Base-by-base conservation (phyloP, 2,113 vertebrate species). In the Mirza zaza region DNA sequence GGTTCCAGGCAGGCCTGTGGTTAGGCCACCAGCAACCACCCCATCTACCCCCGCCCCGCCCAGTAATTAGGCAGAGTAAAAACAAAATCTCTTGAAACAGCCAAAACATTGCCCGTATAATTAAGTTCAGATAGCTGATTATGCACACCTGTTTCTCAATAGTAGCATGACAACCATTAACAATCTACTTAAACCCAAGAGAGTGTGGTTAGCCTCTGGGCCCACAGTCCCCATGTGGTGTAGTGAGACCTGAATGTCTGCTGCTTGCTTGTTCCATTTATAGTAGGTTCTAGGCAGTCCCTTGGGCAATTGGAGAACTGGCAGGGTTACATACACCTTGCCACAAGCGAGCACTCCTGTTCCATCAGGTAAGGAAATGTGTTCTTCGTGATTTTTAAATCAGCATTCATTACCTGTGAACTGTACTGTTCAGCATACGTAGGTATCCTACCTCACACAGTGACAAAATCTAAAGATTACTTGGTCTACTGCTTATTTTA, bases 41-140 rank as follows among this genome's bases (percentile, higher is more conserved):
- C 39, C 9, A 29, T 14, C 7, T 23, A 9, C 12, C 1, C 55
- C 45, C 25, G 21, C n/a, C 67, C 65, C 17, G 15, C 70, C 61
- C 3, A 25, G 14, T 63, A 76, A 52, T 61, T 75, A 73, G 45
- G 57, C 39, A 71, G 15, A 83, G 39, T 45, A 34, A 83, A 96
- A 77, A 71, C 63, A 83, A 65, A 75, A 93, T 75, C n/a, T 82
- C 92, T 77, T 39, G 10, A 61, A 94, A 42, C 27, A 82, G 36
- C 42, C 25, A 45, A 25, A 76, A 71, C 79, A 45, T 34, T 91
- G 20, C 65, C 80, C 61, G 32, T 52, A 42, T 73, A 80, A n/a
- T 68, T 75, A 65, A 71, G 20, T 71, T 85, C 67, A 79, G 32
- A 25, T 65, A 55, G 75, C 39, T 29, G 1, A n/a, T 76, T 17